Evolutionary conservation across 2,113 vertebrate species (phyloP), one percentile per base, ranked within the genome.

Genomic region (Phocoena sinus): DNA sequence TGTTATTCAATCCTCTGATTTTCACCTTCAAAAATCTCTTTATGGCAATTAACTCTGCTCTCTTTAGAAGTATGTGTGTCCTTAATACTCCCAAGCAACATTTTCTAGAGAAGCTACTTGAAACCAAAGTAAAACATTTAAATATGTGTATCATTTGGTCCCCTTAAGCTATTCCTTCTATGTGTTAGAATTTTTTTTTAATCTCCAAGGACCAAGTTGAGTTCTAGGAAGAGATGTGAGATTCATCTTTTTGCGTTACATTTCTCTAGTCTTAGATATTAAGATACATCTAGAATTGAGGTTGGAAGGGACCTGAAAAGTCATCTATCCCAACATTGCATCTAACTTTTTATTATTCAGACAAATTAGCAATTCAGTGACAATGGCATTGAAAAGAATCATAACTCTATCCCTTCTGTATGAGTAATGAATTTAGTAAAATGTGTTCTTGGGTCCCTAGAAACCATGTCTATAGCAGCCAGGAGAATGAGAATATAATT

Each of bases 1-100:
- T 67, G 74, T 87, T 93, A 81, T 41, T 95, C 20, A 79, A 33
- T 50, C 36, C 7, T 89, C 38, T 77, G 38, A 92, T 96, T 97
- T 97, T 91, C 73, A 96, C 47, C 67, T 96, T 93, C 89, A 86
- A 71, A 92, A 96, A 85, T 65, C 14, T 89, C 62, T 91, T 93
- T 76, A 92, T 74, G 47, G 28, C 67, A 58, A 77, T 93, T 36
- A 94, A 91, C 53, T 89, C 38, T 95, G 41, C 15, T 93, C 56
- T 93, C 38, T 33, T 88, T 95, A 94, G 36, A 93, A 84, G 38
- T 70, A 65, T 8, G 50, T n/a, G 50, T 50, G 41, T 18, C 53
- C 47, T 95, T 94, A 92, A 77, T 50, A 88, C 9, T 58, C 15
- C 20, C 4, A 94, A 89, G 28, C 14, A 85, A 68, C 23, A 87